A percentile compares a stretch with the other conserved stretches of the same genome.
These are phyloP conservation scores for Cataglyphis rosenhaueri DNA, from an alignment of 2,888 invertebrate genomes.

Conservation along the genomic window DNA sequence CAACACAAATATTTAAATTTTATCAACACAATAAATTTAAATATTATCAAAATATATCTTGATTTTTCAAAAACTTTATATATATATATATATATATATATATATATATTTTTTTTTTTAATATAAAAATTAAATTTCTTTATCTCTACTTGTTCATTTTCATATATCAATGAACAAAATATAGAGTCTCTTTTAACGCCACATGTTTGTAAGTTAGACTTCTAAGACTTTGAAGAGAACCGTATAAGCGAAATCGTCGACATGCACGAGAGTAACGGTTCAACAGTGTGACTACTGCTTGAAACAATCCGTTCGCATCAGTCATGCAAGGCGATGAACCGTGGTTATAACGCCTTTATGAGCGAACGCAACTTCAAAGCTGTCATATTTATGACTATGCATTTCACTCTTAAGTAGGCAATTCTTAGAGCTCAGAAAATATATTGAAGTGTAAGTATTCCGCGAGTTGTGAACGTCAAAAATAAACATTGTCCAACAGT, in stretches of 20 bases:
- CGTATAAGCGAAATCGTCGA: constrained; percentile 1
- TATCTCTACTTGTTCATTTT: not conserved
- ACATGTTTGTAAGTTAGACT: not conserved
- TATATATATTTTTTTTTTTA: not conserved
- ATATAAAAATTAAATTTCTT: not conserved
- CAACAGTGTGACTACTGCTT: constrained; percentile 39
- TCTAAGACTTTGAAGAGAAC: not conserved
- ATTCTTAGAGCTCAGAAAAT: constrained; percentile 4
- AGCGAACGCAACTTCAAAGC: constrained; percentile 27
- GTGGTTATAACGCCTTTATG: constrained; percentile 35
- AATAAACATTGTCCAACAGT: constrained; percentile 21
- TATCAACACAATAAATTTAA: not conserved
- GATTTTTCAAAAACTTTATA: not conserved
- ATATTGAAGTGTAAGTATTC: constrained; percentile 25
- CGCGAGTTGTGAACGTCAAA: constrained; percentile 3
- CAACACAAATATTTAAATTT: not conserved
- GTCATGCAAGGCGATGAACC: constrained; percentile 45
- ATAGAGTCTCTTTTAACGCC: not conserved
- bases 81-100: no score
- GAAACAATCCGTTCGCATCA: constrained; percentile 42
- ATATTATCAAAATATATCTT: not conserved
- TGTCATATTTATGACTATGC: constrained; percentile 41
- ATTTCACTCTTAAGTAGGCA: constrained; percentile 37
- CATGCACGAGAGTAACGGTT: constrained; percentile 45
- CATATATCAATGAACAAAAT: not conserved